Evolutionary conservation across 2,888 invertebrate genomes (phyloP).

Genomic region (Melinaea marsaeus): DNA sequence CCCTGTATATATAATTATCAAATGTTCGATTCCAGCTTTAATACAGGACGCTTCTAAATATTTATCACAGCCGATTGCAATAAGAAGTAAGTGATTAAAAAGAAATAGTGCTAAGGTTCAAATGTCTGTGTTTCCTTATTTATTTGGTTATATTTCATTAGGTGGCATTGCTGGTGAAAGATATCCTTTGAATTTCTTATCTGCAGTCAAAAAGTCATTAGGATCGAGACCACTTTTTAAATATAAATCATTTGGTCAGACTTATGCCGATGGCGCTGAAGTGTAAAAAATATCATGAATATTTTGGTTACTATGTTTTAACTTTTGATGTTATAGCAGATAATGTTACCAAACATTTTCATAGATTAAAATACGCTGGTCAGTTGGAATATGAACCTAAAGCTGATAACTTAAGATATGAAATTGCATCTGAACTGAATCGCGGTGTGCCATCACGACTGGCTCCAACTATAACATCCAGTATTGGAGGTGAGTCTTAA

Average conservation of each 20-base stretch:
- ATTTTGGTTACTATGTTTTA: constrained; percentile 9
- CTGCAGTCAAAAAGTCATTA: constrained; percentile 47
- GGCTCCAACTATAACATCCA: constrained; percentile 41
- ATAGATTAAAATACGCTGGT: constrained; percentile 48
- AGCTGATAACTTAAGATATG: constrained; percentile 37
- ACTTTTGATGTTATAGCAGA: constrained; percentile 4
- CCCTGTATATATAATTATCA: background rate
- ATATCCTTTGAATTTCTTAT: constrained; percentile 49
- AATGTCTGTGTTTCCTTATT: background rate
- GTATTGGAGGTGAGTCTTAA: constrained; percentile 41
- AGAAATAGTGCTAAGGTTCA: background rate
- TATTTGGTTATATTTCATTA: constrained; percentile 27
- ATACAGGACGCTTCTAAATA: constrained; percentile 49
- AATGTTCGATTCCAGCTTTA: constrained; percentile 42
- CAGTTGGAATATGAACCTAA: constrained; percentile 42
- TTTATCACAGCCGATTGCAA: constrained; percentile 54
- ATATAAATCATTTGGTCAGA: constrained; percentile 50
- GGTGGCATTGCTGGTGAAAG: constrained; percentile 56
- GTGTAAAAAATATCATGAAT: constrained; percentile 41
- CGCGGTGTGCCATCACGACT: constrained; percentile 44
- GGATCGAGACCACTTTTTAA: constrained; percentile 50
- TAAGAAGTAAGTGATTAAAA: constrained; percentile 50
- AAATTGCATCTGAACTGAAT: constrained; percentile 48
- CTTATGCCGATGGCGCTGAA: constrained; percentile 50
- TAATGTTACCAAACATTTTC: background rate